Evolutionary conservation across 2,797 vertebrate genomes (phyloP), one percentile per base, ranked within the genome.

Genomic region (Peromyscus eremicus): DNA sequence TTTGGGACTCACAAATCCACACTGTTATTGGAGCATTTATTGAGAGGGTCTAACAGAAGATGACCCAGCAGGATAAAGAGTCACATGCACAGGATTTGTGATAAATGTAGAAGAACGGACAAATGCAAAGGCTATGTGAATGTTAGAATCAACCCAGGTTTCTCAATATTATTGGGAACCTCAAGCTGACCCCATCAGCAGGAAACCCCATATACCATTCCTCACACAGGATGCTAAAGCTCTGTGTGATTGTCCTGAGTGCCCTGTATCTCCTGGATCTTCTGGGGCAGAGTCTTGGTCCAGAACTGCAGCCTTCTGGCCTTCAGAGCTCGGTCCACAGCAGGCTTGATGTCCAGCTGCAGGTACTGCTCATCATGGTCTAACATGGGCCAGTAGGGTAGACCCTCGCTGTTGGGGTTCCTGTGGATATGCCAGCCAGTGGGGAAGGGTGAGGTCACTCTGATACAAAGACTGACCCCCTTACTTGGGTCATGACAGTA

Each of bases 321-420:
- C 83, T 85, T 85, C 83, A 85, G 64, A 3, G 40, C 62, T 68
- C 6, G 43, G 1, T 19, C 64, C 64, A 85, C 43, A 52, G 43
- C 6, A 85, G 43, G 64, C 2, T 70, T 3, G 79, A 98, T 95
- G 60, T 98, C 98, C 95, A 99, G 98, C 82, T 99, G 96, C 98
- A 99, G 97, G 92, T 99, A 99, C 75, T 99, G 98, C 91, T 99
- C 98, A 40, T 97, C 90, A 43, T 98, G 92, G 46, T 97, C 98
- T 34, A 99, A 99, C 37, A 92, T 93, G 23, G 99, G 99, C 99
- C 99, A 99, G 27, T 71, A 95, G 64, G 98, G 97, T 92, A 99
- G 95, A 34, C 96, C 98, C 0, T 98, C 96, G 1, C 99, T 98
- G 34, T 99, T 99, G 5, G 99, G 99, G 95, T 99, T 99, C 89